Base-by-base conservation (phyloP, 1,140 invertebrate genomes). In the Musca domestica region DNA sequence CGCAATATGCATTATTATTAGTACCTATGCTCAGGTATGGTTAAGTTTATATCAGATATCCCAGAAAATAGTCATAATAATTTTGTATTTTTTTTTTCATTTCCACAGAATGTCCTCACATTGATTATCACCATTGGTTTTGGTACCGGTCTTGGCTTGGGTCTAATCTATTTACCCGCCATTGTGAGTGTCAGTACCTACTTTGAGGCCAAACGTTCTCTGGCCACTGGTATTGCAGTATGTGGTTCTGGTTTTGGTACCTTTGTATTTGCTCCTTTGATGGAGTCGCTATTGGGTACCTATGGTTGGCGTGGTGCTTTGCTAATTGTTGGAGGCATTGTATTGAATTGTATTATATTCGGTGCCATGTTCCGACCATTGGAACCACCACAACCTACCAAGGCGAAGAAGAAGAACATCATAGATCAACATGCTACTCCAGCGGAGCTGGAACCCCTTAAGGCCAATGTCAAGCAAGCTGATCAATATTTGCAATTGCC, bases 101-200 rank as follows among this genome's bases (percentile, higher is more conserved):
- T 12, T 41, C 3, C 20, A 30, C 82, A 85, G 64, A 94, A 88
- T 81, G 87, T 96, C 9, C 81, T 87, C n/a, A 91, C 87, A 17
- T 84, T 97, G 1, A 96, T 93, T 75, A 84, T 98, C 61, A 94
- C 94, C 0, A 92, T 96, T 69, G 95, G 95, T 12, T 80, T 98
- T 6, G 90, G 94, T 67, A 88, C 94, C 71, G 95, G 96, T 15
- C 84, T 97, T 25, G 95, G 96, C 12, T 94, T 97, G 73, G 96
- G 95, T 1, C 87, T 98, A 70, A 95, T 98, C 69, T 98, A 97
- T 78, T 84, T 98, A 25, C 95, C 95, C 1, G 95, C 95, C 54
- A 97, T 98, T 67, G 95, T 97, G 23, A 94, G 92, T 77, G 95
- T 98, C 7, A 95, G 95, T 3, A 92, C 91, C 68, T 98, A 97